Conservation (phyloP, 2,113 vertebrate species). For the Todiramphus saurophagus region DNA sequence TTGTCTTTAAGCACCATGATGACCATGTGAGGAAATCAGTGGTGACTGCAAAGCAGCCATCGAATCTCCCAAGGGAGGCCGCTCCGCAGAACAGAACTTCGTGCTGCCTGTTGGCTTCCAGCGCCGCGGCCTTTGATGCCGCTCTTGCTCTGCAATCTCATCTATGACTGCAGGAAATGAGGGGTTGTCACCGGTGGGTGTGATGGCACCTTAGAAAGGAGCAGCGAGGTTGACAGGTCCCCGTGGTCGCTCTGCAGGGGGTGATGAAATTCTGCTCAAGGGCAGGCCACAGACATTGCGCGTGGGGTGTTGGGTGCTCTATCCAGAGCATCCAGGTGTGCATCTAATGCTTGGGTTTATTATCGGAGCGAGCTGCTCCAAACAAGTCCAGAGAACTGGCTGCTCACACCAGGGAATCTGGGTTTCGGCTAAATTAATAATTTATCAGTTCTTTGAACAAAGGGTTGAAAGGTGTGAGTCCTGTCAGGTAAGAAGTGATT, state of each 20-base stretch:
- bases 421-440: neutral
- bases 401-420: neutral
- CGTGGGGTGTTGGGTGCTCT: neutral
- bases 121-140: rapidly evolving
- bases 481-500: neutral
- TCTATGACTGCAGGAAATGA: neutral
- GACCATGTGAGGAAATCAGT: too few relatives aligned
- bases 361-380: neutral
- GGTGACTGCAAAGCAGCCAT: too few relatives aligned
- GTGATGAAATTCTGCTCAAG: rapidly evolving
- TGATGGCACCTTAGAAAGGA: neutral
- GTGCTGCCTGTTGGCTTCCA: neutral
- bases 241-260: rapidly evolving
- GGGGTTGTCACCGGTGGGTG: rapidly evolving
- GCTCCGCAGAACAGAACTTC: neutral
- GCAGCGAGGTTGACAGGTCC: neutral
- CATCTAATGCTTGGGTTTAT: neutral
- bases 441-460: neutral
- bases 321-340: neutral
- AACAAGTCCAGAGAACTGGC: neutral
- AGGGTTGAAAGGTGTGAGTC: neutral
- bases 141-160: neutral
- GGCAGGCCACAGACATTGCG: neutral
- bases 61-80: too few relatives aligned
- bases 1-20: too few relatives aligned